phyloP scores from a whole-genome alignment of 2,888 invertebrate genomes.

The Xylota sylvarum region DNA sequence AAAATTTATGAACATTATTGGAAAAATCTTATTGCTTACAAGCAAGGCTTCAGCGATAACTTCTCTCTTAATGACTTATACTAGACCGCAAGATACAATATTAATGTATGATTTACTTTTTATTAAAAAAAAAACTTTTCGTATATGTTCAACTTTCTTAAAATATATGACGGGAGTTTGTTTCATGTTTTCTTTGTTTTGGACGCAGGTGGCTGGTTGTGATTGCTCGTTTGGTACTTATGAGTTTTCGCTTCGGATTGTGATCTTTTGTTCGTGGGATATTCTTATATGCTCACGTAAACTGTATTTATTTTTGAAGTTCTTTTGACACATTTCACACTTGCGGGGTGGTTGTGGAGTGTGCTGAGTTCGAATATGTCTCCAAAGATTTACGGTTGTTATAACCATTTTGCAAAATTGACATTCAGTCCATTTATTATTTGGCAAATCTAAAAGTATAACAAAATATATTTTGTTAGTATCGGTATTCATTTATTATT shows the following conservation, averaged over 20 bases:
- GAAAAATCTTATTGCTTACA: slow-evolving; percentile 30
- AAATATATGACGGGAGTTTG: slow-evolving; percentile 44
- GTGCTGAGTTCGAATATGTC: slow-evolving; percentile 85
- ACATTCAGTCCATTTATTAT: slow-evolving; percentile 85
- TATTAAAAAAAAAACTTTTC: slow-evolving; percentile 53
- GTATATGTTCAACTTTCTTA: slow-evolving; percentile 44
- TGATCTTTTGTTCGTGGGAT: slow-evolving; percentile 84
- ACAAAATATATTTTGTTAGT: slow-evolving; percentile 79
- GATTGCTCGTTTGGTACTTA: slow-evolving; percentile 60
- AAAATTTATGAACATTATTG: slow-evolving; percentile 28
- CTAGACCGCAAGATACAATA: slow-evolving; percentile 19
- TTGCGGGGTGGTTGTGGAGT: slow-evolving; percentile 85
- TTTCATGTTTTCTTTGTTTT: slow-evolving; percentile 47
- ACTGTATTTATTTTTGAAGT: slow-evolving; percentile 85
- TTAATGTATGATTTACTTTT: slow-evolving; percentile 25
- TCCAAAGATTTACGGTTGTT: slow-evolving; percentile 85
- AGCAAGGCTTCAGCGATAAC: slow-evolving; percentile 45
- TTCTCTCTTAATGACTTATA: slow-evolving; percentile 34
- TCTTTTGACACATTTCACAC: slow-evolving; percentile 85
- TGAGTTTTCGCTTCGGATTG: slow-evolving; percentile 63
- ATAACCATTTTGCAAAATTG: slow-evolving; percentile 85
- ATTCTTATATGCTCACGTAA: slow-evolving; percentile 85
- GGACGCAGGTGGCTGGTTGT: slow-evolving; percentile 76
- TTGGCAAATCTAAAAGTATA: slow-evolving; percentile 85
- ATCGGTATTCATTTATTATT: slow-evolving; percentile 63